These are phyloP conservation scores for Xiphophorus couchianus DNA, from an alignment of 2,113 vertebrate genomes.

Conservation along the genomic window DNA sequence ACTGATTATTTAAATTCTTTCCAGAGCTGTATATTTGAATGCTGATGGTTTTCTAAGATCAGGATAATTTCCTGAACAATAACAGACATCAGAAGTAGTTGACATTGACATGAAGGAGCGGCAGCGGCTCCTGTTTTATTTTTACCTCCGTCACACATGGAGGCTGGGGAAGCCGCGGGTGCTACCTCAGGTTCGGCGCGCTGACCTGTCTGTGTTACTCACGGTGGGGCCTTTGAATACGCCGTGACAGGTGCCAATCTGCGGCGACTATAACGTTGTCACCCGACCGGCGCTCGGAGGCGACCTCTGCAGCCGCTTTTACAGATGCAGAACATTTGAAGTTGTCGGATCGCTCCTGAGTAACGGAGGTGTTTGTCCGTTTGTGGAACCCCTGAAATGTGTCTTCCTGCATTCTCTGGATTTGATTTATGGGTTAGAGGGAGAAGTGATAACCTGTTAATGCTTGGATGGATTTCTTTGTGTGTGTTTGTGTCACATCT, in stretches of 20 bases:
- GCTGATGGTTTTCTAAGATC: background rate
- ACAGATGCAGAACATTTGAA: conserved; percentile 60
- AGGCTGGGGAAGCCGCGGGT: conserved; percentile 56
- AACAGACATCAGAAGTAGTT: background rate
- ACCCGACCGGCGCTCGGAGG: conserved; percentile 37
- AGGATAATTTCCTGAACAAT: background rate
- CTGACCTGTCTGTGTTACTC: conserved; percentile 74
- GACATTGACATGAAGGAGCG: background rate
- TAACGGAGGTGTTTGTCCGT: conserved; percentile 44
- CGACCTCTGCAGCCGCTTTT: conserved; percentile 45
- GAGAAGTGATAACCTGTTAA: conserved; percentile 54
- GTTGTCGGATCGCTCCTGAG: conserved; percentile 33
- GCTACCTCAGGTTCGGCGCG: conserved; percentile 60
- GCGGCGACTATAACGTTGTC: conserved; percentile 55
- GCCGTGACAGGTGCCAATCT: conserved; percentile 77
- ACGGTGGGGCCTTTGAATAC: conserved; percentile 33
- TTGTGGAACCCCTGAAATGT: conserved; percentile 38
- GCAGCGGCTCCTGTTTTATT: conserved; percentile 39
- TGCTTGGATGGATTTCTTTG: conserved; percentile 29
- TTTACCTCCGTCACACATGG: conserved; percentile 34
- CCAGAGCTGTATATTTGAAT: background rate
- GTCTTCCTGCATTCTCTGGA: conserved; percentile 22
- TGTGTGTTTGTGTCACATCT: conserved; percentile 47
- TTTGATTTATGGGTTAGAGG: conserved; percentile 66
- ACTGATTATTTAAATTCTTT: too few relatives aligned